Evolutionary conservation across 2,888 invertebrate species (phyloP), one percentile per base, ranked within the genome.

Genomic region (Agelastica alni): DNA sequence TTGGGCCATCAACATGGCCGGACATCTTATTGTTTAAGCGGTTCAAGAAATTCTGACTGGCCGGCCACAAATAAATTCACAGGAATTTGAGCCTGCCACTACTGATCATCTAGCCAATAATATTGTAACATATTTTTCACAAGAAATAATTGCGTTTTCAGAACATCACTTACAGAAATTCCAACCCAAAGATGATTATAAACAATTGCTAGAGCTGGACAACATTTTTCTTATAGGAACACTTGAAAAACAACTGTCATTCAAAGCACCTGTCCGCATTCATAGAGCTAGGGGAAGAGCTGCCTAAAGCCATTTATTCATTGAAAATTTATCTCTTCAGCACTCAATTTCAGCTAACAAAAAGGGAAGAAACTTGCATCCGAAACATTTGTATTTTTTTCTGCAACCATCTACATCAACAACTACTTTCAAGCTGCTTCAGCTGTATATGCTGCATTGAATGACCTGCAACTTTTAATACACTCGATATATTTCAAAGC

Each of bases 251-350:
- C 56, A 52, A 34, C 22, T 61, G 16, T 47, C 39, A 20, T 62
- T 67, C 31, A 45, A 53, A 31, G 12, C 45, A 22, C 66, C 64
- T 36, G 65, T 56, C 12, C 61, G 51, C 16, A 17, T 64, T 30
- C 64, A 63, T 52, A 62, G 59, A 43, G 64, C 66, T 10, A 16
- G 62, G 16, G 68, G 64, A 60, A 67, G 65, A n/a, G n/a, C n/a
- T n/a, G 63, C 47, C 64, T 13, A 65, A 59, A 53, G 60, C 59
- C 6, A 60, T 63, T 34, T 66, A 64, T 43, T 56, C 42, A 14
- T 43, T 62, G n/a, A 66, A 66, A 44, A 55, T 67, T 7, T 63
- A 36, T 45, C 22, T 62, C 6, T 28, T 28, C 28, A 16, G 44
- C 2, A 52, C n/a, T n/a, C n/a, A 62, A 26, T 62, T 64, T 34